Conservation (phyloP, 2,888 invertebrate species). For the Hemaris fuciformis region DNA sequence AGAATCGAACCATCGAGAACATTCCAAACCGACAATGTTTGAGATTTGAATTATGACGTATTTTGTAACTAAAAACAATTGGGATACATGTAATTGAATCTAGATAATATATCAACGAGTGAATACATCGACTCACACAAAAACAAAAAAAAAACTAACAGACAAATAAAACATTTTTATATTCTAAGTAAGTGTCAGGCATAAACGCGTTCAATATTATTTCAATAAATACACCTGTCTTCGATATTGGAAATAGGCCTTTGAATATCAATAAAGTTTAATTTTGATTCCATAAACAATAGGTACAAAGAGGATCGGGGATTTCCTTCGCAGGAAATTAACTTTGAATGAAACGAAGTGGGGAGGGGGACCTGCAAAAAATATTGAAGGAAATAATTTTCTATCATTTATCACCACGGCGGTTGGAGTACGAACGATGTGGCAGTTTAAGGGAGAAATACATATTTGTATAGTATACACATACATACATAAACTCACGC, state of each 20-base stretch:
- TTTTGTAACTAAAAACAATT: too few relatives aligned
- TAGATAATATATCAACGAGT: neutral
- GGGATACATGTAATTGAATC: neutral
- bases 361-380: constrained; percentile 24
- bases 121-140: neutral
- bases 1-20: too few relatives aligned
- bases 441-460: too few relatives aligned
- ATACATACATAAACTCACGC: too few relatives aligned
- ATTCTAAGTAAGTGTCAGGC: neutral
- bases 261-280: constrained; percentile 25
- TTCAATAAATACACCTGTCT: constrained; percentile 2
- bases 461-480: too few relatives aligned
- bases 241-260: constrained; percentile 1
- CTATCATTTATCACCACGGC: constrained; percentile 2
- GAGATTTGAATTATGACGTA: too few relatives aligned
- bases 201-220: neutral
- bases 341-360: constrained; percentile 29
- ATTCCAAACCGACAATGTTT: too few relatives aligned
- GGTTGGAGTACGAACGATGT: neutral
- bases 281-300: constrained; percentile 27
- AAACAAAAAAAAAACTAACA: neutral
- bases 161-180: neutral
- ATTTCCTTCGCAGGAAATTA: constrained; percentile 40
- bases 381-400: constrained; percentile 6
- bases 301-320: constrained; percentile 18